Base-by-base conservation (phyloP, 2,113 vertebrate species). In the Plestiodon gilberti region DNA sequence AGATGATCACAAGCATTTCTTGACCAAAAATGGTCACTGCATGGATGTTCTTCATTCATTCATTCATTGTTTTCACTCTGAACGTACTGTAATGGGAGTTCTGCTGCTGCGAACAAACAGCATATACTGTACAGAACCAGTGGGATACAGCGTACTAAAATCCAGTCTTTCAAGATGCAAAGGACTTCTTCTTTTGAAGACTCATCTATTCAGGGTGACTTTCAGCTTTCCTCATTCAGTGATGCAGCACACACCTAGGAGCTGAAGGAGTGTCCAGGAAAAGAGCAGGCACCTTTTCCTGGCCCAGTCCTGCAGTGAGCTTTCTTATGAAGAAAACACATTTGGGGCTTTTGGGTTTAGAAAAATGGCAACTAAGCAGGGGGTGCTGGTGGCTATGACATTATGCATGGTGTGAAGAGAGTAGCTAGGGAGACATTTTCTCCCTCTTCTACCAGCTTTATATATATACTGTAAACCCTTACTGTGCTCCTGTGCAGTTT, bases 1-100 rank as follows among this genome's bases (percentile, higher is more conserved):
- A 48, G 67, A 20, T 40, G 80, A 77, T 23, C 18, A 61, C n/a
- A 69, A n/a, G 84, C 64, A 14, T 75, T 87, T 83, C 14, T 88
- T 33, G n/a, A 76, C 8, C 40, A 33, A 82, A 80, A 89, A 14
- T 28, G 3, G 61, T 33, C 33, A 76, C 23, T 82, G 52, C 17
- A 55, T 10, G 64, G 87, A 71, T 30, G 10, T 75, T 48, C 0
- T 0, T 43, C 33, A 7, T 73, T 38, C 38, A 7, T 73, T 38
- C 38, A 48, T 48, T 48, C 43, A 23, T 62, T 48, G 28, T 81
- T 81, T 48, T 81, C 40, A n/a, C 23, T 76, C 22, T n/a, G 23
- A 22, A 14, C 30, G 11, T n/a, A 18, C 62, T 83, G 28, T 8
- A 83, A 74, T 62, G n/a, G 69, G 55, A 14, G 14, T 40, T 14